These are phyloP conservation scores for Sipha maydis DNA, from an alignment of 2,888 invertebrate species.

Conservation along the genomic window DNA sequence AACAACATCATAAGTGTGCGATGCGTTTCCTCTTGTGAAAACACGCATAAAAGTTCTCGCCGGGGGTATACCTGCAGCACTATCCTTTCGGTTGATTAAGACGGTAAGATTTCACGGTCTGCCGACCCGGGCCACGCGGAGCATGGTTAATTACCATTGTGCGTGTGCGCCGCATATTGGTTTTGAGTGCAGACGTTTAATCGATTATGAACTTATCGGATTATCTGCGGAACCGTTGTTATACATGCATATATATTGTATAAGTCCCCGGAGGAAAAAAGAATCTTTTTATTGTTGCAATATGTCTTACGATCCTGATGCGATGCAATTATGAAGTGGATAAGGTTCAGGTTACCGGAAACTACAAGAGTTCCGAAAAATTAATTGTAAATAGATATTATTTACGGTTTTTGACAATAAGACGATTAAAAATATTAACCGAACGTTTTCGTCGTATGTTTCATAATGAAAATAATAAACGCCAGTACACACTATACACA, in stretches of 20 bases:
- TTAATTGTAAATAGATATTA: no score
- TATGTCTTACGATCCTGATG: no score
- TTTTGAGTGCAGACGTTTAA: background rate
- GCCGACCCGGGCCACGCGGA: background rate
- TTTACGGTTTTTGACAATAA: no score
- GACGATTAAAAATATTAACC: no score
- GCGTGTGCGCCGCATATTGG: background rate
- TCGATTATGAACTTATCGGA: slow-evolving; percentile 22
- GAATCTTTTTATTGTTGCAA: background rate
- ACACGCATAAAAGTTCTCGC: slow-evolving; percentile 9
- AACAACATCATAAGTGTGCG: background rate
- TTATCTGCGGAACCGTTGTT: background rate
- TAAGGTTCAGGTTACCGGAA: no score
- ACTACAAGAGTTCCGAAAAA: no score
- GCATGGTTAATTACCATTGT: slow-evolving; percentile 14
- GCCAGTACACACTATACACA: no score
- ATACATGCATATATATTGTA: background rate
- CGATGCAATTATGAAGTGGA: no score
- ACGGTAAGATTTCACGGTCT: slow-evolving; percentile 21
- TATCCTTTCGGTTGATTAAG: background rate
- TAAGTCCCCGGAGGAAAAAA: background rate
- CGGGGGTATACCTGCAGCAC: background rate
- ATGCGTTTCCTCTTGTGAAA: slow-evolving; percentile 7
- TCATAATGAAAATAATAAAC: no score
- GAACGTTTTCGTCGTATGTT: no score